Evolutionary conservation across 2,797 vertebrate species (phyloP).

Genomic region (Orestias chungarensis): DNA sequence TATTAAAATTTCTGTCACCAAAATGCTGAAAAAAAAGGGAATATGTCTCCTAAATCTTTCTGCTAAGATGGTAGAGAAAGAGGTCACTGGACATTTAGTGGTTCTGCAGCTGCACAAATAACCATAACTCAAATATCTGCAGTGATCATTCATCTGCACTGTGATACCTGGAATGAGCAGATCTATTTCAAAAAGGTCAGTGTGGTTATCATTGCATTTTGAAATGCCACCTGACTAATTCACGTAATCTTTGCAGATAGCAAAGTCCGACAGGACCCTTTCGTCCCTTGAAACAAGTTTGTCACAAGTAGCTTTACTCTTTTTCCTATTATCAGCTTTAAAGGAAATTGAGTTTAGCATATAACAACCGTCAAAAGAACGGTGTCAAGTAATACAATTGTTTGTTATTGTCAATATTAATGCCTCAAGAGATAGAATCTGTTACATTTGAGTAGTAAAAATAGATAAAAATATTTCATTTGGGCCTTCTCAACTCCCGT

Average conservation of each 20-base stretch:
- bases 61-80: background rate
- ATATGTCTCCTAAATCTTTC: background rate
- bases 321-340: background rate
- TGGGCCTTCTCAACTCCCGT: too few relatives aligned
- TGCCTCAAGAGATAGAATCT: too few relatives aligned
- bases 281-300: background rate
- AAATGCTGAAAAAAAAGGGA: background rate
- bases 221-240: background rate
- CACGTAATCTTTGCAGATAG: constrained; percentile 3
- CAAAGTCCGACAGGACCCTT: background rate
- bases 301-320: background rate
- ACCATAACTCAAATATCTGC: constrained; percentile 4
- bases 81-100: background rate
- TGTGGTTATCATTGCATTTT: background rate
- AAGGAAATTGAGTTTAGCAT: too few relatives aligned
- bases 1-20: background rate
- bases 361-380: too few relatives aligned
- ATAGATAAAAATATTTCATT: too few relatives aligned
- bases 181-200: constrained; percentile 5
- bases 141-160: constrained; percentile 2
- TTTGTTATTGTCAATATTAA: too few relatives aligned
- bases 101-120: background rate
- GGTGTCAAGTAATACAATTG: too few relatives aligned
- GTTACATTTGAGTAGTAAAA: too few relatives aligned
- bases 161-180: constrained; percentile 1